Evolutionary conservation across 92 coral and sea anemone genomes (phyloP), one percentile per base, ranked within the genome.

Genomic region (Heteractis magnifica): DNA sequence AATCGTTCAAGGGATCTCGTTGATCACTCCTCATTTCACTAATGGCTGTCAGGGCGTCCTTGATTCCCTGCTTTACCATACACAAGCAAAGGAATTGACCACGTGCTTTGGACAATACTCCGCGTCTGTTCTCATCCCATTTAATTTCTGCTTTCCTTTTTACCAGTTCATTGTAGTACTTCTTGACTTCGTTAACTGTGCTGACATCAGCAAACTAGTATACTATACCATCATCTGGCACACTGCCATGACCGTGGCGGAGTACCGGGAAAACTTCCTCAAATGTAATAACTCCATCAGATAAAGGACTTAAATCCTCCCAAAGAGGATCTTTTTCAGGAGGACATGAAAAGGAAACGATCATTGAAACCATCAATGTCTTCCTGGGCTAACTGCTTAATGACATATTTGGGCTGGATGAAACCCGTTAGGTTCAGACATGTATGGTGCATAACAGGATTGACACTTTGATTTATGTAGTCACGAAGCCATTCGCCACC

Each of bases 361-460:
- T 82, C 85, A 56, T 82, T 82, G 62, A 82, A 82, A 56, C 86
- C 75, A 10, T 83, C 76, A 19, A 76, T 59, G 20, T 83, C 81
- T 11, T 83, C 86, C n/a, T 56, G 80, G n/a, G 86, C 26, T 49
- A 60, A 56, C 59, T 58, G 77, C 65, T 34, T 76, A 21, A 82
- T 78, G 26, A 65, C 72, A 65, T 65, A 65, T 20, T 65, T 65
- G 5, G 26, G 72, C 72, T 65, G 72, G 72, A 65, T 65, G 72
- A 65, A 65, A 5, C 72, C 72, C 15, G 72, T 15, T 14, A 65
- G 72, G 26, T 65, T 65, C 26, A 65, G 26, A 65, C 72, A 65
- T 65, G 72, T 65, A 18, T 14, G n/a, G 15, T 65, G 72, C 72
- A 65, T 65, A 15, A 65, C 26, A 20, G 72, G 72, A 15, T 15